Percentiles rank a stretch among this genome's conserved stretches.
These are phyloP conservation scores for Camponotus vicinus DNA, from an alignment of 1,140 invertebrate genomes.

Conservation along the genomic window DNA sequence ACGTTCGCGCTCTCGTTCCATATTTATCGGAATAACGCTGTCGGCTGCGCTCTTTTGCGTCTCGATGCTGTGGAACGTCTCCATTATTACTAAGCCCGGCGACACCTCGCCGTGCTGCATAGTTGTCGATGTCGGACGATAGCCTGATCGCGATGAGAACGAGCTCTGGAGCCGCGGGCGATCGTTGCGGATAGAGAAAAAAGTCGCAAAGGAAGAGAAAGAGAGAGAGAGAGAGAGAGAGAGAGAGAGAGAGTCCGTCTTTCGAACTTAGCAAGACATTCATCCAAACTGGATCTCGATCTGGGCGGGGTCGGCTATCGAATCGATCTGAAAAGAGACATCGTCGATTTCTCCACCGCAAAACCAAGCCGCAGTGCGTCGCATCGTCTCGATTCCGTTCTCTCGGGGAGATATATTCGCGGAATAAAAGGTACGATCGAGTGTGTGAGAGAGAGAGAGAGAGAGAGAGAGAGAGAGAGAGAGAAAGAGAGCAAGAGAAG, in stretches of 20 bases:
- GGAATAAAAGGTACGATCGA: not conserved
- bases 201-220: not conserved
- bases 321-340: slow-evolving; percentile 35
- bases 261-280: slow-evolving; percentile 59
- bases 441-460: too few species aligned
- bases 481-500: not conserved
- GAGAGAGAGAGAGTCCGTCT: not conserved
- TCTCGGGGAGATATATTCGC: not conserved
- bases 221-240: not conserved
- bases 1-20: slow-evolving; percentile 7
- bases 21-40: slow-evolving; percentile 57
- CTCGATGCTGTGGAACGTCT: slow-evolving; percentile 65
- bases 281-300: slow-evolving; percentile 55
- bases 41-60: slow-evolving; percentile 45
- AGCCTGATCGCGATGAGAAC: slow-evolving; percentile 1
- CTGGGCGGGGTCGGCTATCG: slow-evolving; percentile 53
- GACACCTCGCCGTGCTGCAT: not conserved
- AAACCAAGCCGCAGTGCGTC: not conserved
- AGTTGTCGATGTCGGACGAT: slow-evolving; percentile 26
- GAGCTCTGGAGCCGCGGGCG: slow-evolving; percentile 12
- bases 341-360: slow-evolving; percentile 30
- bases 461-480: too few species aligned
- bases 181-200: slow-evolving; percentile 14
- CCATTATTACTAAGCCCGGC: slow-evolving; percentile 58
- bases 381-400: not conserved